Evolutionary conservation across 2,888 invertebrate genomes (phyloP).

Genomic region (Synanthedon tipuliformis): DNA sequence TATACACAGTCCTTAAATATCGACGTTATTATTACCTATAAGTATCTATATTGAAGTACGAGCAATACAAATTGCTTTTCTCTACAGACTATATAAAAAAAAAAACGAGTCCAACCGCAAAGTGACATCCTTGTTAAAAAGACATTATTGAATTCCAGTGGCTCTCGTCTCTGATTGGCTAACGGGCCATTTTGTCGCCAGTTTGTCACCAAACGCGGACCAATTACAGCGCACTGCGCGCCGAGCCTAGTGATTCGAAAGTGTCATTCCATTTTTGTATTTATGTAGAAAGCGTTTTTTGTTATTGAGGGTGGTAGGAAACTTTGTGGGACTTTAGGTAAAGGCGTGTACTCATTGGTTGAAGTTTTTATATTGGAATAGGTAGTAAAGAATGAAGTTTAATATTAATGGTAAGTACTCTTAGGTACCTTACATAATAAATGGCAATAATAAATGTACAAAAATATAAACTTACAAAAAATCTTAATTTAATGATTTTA

Average conservation of each 20-base stretch:
- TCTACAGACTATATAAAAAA: slow-evolving; percentile 2
- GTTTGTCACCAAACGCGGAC: slow-evolving; percentile 63
- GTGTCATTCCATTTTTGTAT: slow-evolving; percentile 43
- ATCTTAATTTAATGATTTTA: too few species aligned
- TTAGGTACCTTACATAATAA: too few species aligned
- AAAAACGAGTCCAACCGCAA: slow-evolving; percentile 4
- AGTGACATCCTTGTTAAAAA: slow-evolving; percentile 4
- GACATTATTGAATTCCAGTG: slow-evolving; percentile 21
- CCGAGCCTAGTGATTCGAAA: slow-evolving; percentile 37
- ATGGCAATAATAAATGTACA: too few species aligned
- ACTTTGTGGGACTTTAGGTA: not conserved
- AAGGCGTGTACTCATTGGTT: too few species aligned
- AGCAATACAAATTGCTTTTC: not conserved
- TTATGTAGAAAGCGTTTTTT: slow-evolving; percentile 30
- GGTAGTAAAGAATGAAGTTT: too few species aligned
- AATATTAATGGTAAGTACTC: too few species aligned
- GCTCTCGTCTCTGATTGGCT: slow-evolving; percentile 34
- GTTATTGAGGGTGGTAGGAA: slow-evolving; percentile 8
- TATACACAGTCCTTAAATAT: too few species aligned
- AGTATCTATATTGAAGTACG: too few species aligned
- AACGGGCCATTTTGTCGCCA: slow-evolving; percentile 48
- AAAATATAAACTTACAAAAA: too few species aligned
- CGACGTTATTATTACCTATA: too few species aligned
- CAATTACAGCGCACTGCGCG: slow-evolving; percentile 40
- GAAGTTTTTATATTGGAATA: too few species aligned